Conservation (phyloP, 1,140 invertebrate genomes). For the Procambarus clarkii region DNA sequence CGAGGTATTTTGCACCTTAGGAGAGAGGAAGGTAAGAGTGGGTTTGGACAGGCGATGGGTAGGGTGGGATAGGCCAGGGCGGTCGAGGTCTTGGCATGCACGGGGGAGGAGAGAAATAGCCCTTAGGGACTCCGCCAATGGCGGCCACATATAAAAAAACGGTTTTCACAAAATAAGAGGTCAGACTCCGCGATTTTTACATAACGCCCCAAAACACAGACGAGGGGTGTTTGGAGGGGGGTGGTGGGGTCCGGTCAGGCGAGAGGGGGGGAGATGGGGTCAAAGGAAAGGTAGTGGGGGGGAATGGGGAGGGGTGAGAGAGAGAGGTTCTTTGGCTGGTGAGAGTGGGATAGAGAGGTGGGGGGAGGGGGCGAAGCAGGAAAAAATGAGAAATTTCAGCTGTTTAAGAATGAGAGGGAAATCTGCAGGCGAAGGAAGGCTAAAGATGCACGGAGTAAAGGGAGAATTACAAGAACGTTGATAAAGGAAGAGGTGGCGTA, state of each 20-base stretch:
- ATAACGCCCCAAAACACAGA: conserved; percentile 29
- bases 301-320: too few relatives aligned
- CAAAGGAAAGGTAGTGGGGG: too few relatives aligned
- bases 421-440: too few relatives aligned
- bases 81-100: neutral
- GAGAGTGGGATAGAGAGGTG: neutral
- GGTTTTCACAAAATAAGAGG: conserved; percentile 72
- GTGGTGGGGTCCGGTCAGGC: neutral
- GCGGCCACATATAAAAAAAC: conserved; percentile 62
- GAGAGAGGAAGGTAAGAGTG: neutral
- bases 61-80: neutral
- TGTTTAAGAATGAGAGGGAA: too few relatives aligned
- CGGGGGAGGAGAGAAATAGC: conserved; percentile 66
- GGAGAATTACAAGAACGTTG: too few relatives aligned
- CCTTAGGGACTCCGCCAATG: conserved; percentile 64
- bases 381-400: too few relatives aligned
- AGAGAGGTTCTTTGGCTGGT: neutral
- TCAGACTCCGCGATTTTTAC: conserved; percentile 71
- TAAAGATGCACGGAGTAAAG: too few relatives aligned
- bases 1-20: neutral
- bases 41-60: neutral
- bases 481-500: too few relatives aligned
- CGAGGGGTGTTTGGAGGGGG: neutral
- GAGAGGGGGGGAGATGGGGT: neutral
- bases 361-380: too few relatives aligned